Base-by-base conservation (phyloP, 1,140 invertebrate genomes). In the Drosophila takahashii region DNA sequence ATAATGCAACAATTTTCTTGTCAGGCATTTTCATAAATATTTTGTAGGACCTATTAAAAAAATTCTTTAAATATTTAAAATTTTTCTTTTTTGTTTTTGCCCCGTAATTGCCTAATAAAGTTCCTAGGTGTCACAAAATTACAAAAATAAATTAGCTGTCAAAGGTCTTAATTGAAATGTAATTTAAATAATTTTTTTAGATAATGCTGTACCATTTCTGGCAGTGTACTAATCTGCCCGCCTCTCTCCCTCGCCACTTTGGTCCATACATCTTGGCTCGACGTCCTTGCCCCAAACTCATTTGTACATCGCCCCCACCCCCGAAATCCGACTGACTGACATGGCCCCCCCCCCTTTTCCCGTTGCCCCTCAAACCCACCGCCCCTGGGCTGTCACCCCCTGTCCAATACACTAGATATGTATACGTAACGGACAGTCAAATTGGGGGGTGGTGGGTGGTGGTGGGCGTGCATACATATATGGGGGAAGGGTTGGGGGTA, bases 261-360 rank as follows among this genome's bases (percentile, higher is more conserved):
- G 59, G 18, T 44, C 22, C 81, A 81, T 87, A 86, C 83, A 87
- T 86, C 81, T 86, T 78, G 51, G 51, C 71, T 75, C 71, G 51
- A 75, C 83, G 81, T 86, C 83, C 83, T 86, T 87, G 83, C 83
- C 66, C 85, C 83, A 86, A 86, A 85, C 83, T 83, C 83, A 86
- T 87, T 87, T 86, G 83, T 86, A 72, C 79, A 64, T 11, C 61
- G 69, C 15, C 29, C 11, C 45, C 5, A 9, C 16, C 41, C 16
- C 11, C 3, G 16, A n/a, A 60, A 10, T 27, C 15, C n/a, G 27
- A 57, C 61, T 73, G 71, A 73, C 50, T 73, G 71, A 73, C 71
- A 54, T 36, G 11, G 42, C 50, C 39, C 45, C 56, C 10, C 3
- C 47, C 26, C 22, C 26, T 8, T 6, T n/a, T n/a, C n/a, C n/a